phyloP scores from a whole-genome alignment of 1,140 invertebrate genomes.

The Temnothorax curvispinosus region DNA sequence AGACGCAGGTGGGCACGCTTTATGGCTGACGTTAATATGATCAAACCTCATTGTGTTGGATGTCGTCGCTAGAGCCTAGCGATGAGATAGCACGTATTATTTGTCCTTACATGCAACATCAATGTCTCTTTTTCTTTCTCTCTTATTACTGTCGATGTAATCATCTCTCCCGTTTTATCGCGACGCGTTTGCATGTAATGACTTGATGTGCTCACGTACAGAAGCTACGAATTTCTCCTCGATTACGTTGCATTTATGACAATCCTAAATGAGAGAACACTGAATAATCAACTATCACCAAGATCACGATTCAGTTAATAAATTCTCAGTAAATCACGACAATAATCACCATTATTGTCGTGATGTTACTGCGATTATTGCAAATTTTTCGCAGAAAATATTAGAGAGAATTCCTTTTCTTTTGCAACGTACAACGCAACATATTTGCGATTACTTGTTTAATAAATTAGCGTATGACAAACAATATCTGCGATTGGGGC shows the following conservation, averaged over 20 bases:
- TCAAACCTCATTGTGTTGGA: conserved; percentile 72
- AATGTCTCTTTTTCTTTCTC: neutral
- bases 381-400: neutral
- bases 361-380: neutral
- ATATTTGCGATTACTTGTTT: neutral
- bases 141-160: neutral
- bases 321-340: neutral
- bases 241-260: conserved; percentile 12
- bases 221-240: neutral
- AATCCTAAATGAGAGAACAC: neutral
- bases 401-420: neutral
- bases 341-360: neutral
- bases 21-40: conserved; percentile 76
- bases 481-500: conserved; percentile 1
- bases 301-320: neutral
- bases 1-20: conserved; percentile 74
- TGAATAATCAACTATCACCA: neutral
- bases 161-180: neutral
- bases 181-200: neutral
- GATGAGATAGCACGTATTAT: neutral
- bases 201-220: neutral
- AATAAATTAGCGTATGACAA: conserved; percentile 46
- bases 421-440: neutral
- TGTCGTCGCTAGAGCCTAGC: conserved; percentile 37
- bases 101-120: neutral